Base-by-base conservation (phyloP, 2,797 vertebrate genomes). In the Neosilurus mollespiculum region DNA sequence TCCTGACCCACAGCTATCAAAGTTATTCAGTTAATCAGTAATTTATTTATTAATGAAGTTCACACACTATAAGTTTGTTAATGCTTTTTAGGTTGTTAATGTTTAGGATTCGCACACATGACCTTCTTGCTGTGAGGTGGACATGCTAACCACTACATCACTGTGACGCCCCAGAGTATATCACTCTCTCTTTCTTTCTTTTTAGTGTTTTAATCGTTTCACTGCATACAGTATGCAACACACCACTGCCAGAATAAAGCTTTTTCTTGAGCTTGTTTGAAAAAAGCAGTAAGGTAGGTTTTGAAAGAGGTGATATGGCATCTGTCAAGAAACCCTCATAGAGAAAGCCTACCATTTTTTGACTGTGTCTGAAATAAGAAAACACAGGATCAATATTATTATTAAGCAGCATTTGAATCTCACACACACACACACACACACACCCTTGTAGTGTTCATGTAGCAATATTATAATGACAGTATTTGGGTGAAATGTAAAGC, bases 211-310 rank as follows among this genome's bases (percentile, higher is more conserved):
- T 67, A 54, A 66, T 75, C 34, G 4, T 79, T 71, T 43, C 30
- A 66, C 37, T 67, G 37, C 67, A 79, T 81, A 64, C 58, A 72
- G 62, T 69, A 58, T 80, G 58, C 65, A 24, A 53, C 15, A 72
- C 64, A 81, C 61, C 71, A 12, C 6, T 67, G 61, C 67, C 65
- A 82, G 26, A 86, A 76, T 58, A 76, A 77, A 56, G 58, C 54
- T 61, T 76, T 51, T 71, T 77, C 54, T 15, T 56, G 15, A 80
- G 15, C 34, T 66, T 51, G 72, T 43, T 56, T 26, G 24, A 53
- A 72, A 84, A 83, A 88, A 81, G 30, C 81, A 65, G 62, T 69
- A 78, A 78, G 73, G 58, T 58, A 75, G n/a, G 26, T 65, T 59
- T 71, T 79, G 49, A 81, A 83, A 84, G 56, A 24, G 49, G 12